phyloP scores from a whole-genome alignment of 2,113 vertebrate genomes.

The Prunella fulvescens region DNA sequence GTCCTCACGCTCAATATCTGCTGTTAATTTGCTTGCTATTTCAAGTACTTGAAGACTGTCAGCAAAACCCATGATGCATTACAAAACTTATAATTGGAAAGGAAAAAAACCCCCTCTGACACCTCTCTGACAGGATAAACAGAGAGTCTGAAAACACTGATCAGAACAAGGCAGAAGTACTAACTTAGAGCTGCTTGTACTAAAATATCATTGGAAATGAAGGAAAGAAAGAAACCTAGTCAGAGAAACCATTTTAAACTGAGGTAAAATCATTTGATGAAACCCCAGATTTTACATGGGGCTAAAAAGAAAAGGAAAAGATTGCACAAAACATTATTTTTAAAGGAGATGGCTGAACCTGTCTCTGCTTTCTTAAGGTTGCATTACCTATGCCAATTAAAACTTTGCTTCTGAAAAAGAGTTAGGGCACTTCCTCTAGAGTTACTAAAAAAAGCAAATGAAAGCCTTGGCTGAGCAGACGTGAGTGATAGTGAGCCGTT shows the following conservation, averaged over 20 bases:
- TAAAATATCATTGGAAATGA: conserved; percentile 38
- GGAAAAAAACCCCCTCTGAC: conserved; percentile 54
- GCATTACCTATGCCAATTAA: conserved; percentile 34
- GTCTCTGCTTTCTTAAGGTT: not conserved
- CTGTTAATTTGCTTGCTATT: conserved; percentile 77
- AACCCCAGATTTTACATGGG: not conserved
- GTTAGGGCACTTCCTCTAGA: conserved; percentile 64
- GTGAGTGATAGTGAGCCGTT: conserved; percentile 52
- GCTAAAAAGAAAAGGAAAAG: not conserved
- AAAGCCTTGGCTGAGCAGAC: conserved; percentile 60
- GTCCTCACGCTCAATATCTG: conserved; percentile 72
- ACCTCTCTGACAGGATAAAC: conserved; percentile 70
- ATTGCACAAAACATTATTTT: not conserved
- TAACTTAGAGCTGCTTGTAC: conserved; percentile 17
- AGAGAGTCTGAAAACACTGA: conserved; percentile 36
- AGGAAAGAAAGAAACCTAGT: not conserved
- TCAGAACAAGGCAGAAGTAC: conserved; percentile 8
- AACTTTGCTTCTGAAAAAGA: conserved; percentile 61
- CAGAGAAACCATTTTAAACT: conserved; percentile 9
- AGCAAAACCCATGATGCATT: conserved; percentile 80
- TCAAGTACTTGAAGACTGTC: conserved; percentile 77
- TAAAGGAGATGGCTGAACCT: not conserved
- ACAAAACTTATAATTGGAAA: conserved; percentile 79
- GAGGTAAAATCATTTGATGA: not conserved
- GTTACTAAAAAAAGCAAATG: conserved; percentile 73